Conservation (phyloP, 2,888 invertebrate species). For the Platycnemis pennipes region DNA sequence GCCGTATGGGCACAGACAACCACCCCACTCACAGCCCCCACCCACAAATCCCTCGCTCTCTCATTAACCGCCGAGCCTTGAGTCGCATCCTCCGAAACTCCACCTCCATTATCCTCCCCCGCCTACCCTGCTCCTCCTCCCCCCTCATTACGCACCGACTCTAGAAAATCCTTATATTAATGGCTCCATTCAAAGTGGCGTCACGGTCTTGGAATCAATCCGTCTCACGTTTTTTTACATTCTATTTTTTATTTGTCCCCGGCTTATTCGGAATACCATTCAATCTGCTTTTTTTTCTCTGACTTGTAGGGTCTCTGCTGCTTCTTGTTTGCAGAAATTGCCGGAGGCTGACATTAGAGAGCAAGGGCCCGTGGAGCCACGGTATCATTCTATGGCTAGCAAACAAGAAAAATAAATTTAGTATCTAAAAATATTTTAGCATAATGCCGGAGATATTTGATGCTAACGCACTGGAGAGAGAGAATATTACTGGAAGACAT, state of each 20-base stretch:
- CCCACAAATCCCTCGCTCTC: too few relatives aligned
- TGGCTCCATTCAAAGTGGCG: neutral
- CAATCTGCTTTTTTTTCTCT: neutral
- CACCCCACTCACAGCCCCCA: too few relatives aligned
- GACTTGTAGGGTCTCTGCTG: neutral
- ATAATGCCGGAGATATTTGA: too few relatives aligned
- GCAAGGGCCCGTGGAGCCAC: neutral
- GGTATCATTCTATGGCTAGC: neutral
- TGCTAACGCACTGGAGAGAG: too few relatives aligned
- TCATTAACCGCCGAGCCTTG: conserved; percentile 23
- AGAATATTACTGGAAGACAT: too few relatives aligned
- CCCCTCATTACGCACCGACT: conserved; percentile 10
- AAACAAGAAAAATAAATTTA: too few relatives aligned
- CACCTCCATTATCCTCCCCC: neutral
- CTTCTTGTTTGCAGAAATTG: neutral
- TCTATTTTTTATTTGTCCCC: neutral
- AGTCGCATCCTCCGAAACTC: neutral
- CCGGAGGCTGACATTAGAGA: neutral
- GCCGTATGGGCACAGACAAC: too few relatives aligned
- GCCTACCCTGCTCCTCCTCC: too few relatives aligned
- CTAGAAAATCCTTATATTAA: conserved; percentile 49
- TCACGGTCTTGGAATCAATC: conserved; percentile 30
- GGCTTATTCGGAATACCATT: neutral
- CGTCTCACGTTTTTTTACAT: neutral
- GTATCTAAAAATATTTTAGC: too few relatives aligned